Base-by-base conservation (phyloP, 2,113 vertebrate species). In the Synodontis membranacea region DNA sequence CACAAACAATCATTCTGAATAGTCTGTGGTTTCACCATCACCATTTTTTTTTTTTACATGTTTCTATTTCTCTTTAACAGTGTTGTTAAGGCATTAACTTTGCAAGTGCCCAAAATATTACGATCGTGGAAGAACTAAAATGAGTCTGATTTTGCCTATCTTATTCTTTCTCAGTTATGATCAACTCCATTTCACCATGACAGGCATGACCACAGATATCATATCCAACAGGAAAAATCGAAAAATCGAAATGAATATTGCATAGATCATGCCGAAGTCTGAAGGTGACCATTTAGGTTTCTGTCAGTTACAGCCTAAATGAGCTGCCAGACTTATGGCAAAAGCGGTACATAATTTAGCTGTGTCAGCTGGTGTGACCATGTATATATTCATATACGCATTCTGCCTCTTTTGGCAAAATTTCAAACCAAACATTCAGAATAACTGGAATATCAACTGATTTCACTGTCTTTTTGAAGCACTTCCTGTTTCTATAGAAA, bases 291-390 rank as follows among this genome's bases (percentile, higher is more conserved):
- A 83, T 48, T 85, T 86, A 81, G 85, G 84, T 60, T 79, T 85
- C 83, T 64, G 72, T 88, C 90, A 82, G 89, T 88, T 89, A 54
- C 48, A 84, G 60, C 90, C 52, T 80, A 91, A 85, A 84, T 89
- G 88, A 84, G 85, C 86, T 48, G 85, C 54, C 86, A 89, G 86
- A 90, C 83, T 79, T 86, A 66, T 37, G 56, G 85, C 84, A 86
- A 58, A 58, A 78, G 17, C 0, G 14, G 9, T 74, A 37, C 1
- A 15, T 66, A 66, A 34, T 66, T 17, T 66, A 2, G 14, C 12
- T 66, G 64, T 34, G 64, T 66, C 14, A 34, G 5, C 14, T 66
- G 64, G 4, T 9, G 21, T 25, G 70, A 19, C 70, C 23, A 74
- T 9, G 39, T 23, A 10, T 74, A 23, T 42, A 42, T 44, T 42